Evolutionary conservation across 2,888 invertebrate genomes (phyloP), one percentile per base, ranked within the genome.

Genomic region (Gari tellinella): DNA sequence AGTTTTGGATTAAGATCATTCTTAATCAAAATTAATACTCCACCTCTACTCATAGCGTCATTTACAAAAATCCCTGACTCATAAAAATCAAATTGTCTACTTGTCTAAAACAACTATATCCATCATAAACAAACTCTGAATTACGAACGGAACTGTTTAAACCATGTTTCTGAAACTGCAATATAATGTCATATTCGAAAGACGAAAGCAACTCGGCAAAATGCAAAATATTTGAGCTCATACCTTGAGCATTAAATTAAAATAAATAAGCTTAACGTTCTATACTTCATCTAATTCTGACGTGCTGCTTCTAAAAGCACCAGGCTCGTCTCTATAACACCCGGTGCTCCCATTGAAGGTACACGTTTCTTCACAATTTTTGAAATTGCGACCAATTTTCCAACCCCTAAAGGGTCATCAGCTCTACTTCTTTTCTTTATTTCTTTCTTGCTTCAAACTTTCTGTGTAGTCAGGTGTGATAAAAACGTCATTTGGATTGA

Each of bases 171-270:
- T 45, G 45, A 19, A 45, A 45, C 45, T 19, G 45, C 45, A 12
- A 45, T n/a, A n/a, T 12, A 45, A 45, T 12, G 45, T 45, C 45
- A 14, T 45, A 45, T 19, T 45, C 45, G 4, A n/a, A 45, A 4
- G 45, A 45, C 14, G 45, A 45, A 45, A 45, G 17, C 12, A 45
- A 45, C 17, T 45, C 45, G 21, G 17, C 4, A n/a, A 45, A 45
- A n/a, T 45, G 17, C 12, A 19, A 19, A 45, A 45, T 7, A 4
- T 45, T 45, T 7, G 45, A 45, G 45, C 45, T 45, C 45, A 45
- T 45, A 12, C 45, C 45, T 45, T 45, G 45, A 45, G 45, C 45
- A 45, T 45, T 45, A 45, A 45, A 45, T 45, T 45, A 45, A 45
- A 45, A 12, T 19, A 45, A 45, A 45, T 45, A 19, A 45, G 12